Percentiles rank a stretch among this genome's conserved stretches.
Evolutionary conservation across 2,113 vertebrate genomes (phyloP).

Genomic region (cat (Felis catus)): F.catus_Fca126_mat1.0 CM031420.1:37762001-37762500

Average conservation of each 20-base stretch:
- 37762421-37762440: constrained; percentile 42
- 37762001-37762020: not conserved
- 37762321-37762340: constrained; percentile 54
- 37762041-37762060: constrained; percentile 14
- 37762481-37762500: not conserved
- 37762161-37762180: constrained; percentile 7
- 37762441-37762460: constrained; percentile 60
- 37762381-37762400: constrained; percentile 61
- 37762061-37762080: constrained; percentile 22
- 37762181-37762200: not conserved
- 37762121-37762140: constrained; percentile 32
- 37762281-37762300: not conserved
- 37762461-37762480: not conserved
- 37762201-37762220: not conserved
- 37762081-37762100: constrained; percentile 46
- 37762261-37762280: not conserved
- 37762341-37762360: constrained; percentile 44
- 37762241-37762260: constrained; percentile 17
- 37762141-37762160: not conserved
- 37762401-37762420: constrained; percentile 59
- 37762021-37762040: not conserved
- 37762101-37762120: constrained; percentile 1
- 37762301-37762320: constrained; percentile 14
- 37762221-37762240: not conserved
- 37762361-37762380: constrained; percentile 57